A percentile compares a stretch with the other conserved stretches of the same genome.
These are phyloP conservation scores for Alectura lathami DNA, from an alignment of 2,113 vertebrate species.

Conservation along the genomic window DNA sequence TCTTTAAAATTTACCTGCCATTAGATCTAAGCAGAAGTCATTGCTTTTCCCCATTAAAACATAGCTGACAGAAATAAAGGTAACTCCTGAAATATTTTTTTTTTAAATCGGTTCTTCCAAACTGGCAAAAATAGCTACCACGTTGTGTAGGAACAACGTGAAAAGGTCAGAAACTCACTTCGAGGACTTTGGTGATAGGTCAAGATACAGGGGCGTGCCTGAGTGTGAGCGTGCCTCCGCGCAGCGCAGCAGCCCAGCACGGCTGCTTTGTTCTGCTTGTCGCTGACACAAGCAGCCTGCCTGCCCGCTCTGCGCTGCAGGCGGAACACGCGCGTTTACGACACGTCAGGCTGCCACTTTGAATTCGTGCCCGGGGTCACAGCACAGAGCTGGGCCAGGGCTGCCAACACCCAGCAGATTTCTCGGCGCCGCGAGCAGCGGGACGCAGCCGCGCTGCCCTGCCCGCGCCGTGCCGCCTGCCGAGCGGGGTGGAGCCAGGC, in stretches of 20 bases:
- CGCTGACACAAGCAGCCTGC: background rate
- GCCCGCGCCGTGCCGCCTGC: too few species aligned
- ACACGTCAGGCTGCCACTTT: background rate
- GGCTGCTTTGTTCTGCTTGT: background rate
- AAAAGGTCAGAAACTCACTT: background rate
- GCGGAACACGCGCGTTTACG: background rate
- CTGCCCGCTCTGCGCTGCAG: background rate
- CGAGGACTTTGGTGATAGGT: background rate
- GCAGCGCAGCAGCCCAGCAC: background rate
- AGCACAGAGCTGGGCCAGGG: background rate
- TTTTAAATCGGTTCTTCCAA: background rate
- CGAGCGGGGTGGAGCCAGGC: background rate
- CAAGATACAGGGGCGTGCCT: accelerated
- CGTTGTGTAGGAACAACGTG: background rate
- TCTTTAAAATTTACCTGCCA: background rate
- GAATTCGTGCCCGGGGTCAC: too few species aligned
- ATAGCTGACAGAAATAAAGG: background rate
- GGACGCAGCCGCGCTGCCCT: too few species aligned
- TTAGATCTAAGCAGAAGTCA: background rate
- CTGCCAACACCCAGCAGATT: too few species aligned
- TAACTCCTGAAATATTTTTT: background rate
- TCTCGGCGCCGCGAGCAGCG: too few species aligned
- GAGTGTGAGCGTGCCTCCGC: background rate
- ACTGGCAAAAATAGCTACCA: background rate
- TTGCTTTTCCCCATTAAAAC: background rate